Percentiles rank a stretch among this genome's conserved stretches.
phyloP scores from a whole-genome alignment of 1,140 invertebrate species.

The Mactra quadrangularis region DNA sequence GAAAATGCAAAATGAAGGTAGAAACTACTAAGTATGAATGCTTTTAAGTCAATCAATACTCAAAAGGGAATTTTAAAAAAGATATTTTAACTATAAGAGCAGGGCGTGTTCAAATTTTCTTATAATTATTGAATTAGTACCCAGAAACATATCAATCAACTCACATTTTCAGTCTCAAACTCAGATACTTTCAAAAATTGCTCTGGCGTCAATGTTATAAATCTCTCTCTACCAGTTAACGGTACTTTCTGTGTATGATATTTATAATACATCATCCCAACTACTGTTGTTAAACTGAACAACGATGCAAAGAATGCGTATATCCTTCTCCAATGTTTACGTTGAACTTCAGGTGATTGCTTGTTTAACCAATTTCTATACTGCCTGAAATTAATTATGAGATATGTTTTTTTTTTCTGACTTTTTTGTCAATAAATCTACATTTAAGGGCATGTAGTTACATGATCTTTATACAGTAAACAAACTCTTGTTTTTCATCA shows the following conservation, averaged over 20 bases:
- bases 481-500: no score
- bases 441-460: not conserved
- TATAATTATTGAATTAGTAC: no score
- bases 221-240: conserved; percentile 85
- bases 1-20: no score
- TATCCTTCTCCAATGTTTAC: not conserved
- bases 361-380: conserved; percentile 19
- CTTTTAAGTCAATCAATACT: no score
- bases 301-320: not conserved
- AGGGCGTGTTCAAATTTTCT: no score
- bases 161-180: conserved; percentile 81
- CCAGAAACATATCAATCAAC: no score
- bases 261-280: not conserved
- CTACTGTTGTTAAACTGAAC: not conserved
- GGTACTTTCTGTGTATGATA: conserved; percentile 78
- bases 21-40: no score
- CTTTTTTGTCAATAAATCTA: not conserved
- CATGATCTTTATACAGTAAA: not conserved
- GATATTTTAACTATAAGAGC: no score
- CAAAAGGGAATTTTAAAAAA: no score
- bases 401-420: no score
- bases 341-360: conserved; percentile 11
- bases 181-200: conserved; percentile 84
- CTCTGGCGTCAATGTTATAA: conserved; percentile 85
- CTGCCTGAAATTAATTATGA: not conserved